phyloP scores from a whole-genome alignment of 2,888 invertebrate genomes.

The Andrena flavipes region DNA sequence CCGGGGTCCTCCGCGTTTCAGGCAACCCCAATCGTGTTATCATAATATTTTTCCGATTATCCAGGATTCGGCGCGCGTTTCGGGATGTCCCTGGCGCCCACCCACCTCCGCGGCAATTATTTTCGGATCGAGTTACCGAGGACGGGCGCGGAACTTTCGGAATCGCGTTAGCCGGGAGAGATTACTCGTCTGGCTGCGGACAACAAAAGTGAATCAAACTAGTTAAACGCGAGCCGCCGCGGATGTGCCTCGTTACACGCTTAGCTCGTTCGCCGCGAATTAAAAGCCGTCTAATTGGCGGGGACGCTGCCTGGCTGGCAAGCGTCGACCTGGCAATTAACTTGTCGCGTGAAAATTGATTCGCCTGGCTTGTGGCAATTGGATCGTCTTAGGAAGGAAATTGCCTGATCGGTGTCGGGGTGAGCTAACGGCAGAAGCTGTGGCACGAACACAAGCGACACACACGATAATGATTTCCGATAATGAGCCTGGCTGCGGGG shows the following conservation, averaged over 20 bases:
- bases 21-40: conserved; percentile 80
- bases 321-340: conserved; percentile 3
- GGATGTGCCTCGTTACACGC: background rate
- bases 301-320: background rate
- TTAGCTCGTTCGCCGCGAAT: conserved; percentile 12
- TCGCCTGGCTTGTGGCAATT: background rate
- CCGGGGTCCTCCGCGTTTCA: conserved; percentile 66
- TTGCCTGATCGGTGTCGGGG: background rate
- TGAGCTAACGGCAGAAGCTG: background rate
- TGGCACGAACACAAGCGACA: background rate
- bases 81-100: conserved; percentile 65
- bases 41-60: conserved; percentile 84
- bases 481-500: conserved; percentile 51
- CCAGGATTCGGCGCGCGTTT: conserved; percentile 39
- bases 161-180: conserved; percentile 14
- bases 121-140: conserved; percentile 21
- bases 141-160: conserved; percentile 10
- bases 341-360: background rate
- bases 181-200: background rate
- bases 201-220: conserved; percentile 11
- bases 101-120: conserved; percentile 9
- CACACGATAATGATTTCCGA: conserved; percentile 64
- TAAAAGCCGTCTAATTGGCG: conserved; percentile 29
- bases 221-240: background rate
- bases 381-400: background rate